phyloP scores from a whole-genome alignment of 2,888 invertebrate species.

The Tetheella fluctuosa region DNA sequence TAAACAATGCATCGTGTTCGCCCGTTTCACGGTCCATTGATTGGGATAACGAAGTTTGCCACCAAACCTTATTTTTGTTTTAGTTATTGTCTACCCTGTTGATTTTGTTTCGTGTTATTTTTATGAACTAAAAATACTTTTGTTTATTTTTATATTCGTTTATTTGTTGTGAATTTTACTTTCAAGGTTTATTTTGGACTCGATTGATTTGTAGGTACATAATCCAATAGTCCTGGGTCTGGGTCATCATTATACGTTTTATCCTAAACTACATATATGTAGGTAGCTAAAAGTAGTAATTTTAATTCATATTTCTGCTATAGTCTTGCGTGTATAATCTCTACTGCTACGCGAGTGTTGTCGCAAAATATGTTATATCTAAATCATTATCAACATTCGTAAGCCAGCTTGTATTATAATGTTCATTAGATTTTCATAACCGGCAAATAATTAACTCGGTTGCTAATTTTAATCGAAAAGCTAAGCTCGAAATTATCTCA shows the following conservation, averaged over 20 bases:
- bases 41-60: slow-evolving; percentile 31
- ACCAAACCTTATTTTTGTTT: slow-evolving; percentile 19
- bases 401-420: no score
- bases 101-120: background rate
- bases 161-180: background rate
- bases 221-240: no score
- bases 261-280: no score
- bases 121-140: background rate
- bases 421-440: background rate
- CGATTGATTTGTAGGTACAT: no score
- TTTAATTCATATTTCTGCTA: no score
- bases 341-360: no score
- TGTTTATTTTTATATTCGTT: background rate
- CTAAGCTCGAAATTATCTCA: slow-evolving; percentile 8
- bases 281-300: no score
- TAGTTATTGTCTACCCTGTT: slow-evolving; percentile 26
- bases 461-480: background rate
- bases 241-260: no score
- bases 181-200: background rate
- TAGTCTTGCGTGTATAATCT: no score
- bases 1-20: slow-evolving; percentile 19
- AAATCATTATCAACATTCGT: no score
- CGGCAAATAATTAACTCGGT: slow-evolving; percentile 8
- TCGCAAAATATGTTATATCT: background rate
- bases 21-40: slow-evolving; percentile 40